A percentile compares a stretch with the other conserved stretches of the same genome.
Conservation (phyloP, 2,888 invertebrate species). For the Antheraea yamamai region DNA sequence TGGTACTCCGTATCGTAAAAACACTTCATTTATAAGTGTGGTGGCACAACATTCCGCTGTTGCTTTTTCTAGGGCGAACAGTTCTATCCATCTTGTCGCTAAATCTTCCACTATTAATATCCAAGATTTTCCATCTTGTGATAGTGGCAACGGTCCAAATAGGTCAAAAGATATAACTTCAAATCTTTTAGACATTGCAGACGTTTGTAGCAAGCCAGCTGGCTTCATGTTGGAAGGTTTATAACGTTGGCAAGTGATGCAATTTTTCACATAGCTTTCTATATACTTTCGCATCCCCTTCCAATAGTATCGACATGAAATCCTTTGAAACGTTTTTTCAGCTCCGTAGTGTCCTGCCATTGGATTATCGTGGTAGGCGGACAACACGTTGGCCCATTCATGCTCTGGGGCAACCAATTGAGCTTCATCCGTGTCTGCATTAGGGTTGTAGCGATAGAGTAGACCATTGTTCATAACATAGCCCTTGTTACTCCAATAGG, state of each 20-base stretch:
- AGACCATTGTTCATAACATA: constrained; percentile 5
- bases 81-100: constrained; percentile 35
- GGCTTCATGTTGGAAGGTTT: constrained; percentile 21
- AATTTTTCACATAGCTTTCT: constrained; percentile 34
- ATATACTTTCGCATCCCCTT: constrained; percentile 27
- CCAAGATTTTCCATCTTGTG: constrained; percentile 26
- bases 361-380: not conserved
- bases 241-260: constrained; percentile 39
- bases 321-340: constrained; percentile 14
- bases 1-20: constrained; percentile 48
- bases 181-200: constrained; percentile 27
- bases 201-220: constrained; percentile 23
- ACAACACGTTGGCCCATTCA: constrained; percentile 1
- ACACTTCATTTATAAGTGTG: constrained; percentile 44
- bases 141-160: constrained; percentile 35
- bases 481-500: constrained; percentile 8
- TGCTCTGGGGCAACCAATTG: not conserved
- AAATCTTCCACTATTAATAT: constrained; percentile 36
- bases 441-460: not conserved
- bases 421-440: constrained; percentile 1
- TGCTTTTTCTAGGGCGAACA: constrained; percentile 35
- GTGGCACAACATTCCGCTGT: constrained; percentile 40
- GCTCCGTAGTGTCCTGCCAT: constrained; percentile 7
- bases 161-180: constrained; percentile 47
- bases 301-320: constrained; percentile 25